Base-by-base conservation (phyloP, 2,888 invertebrate genomes). In the Helleia helle region DNA sequence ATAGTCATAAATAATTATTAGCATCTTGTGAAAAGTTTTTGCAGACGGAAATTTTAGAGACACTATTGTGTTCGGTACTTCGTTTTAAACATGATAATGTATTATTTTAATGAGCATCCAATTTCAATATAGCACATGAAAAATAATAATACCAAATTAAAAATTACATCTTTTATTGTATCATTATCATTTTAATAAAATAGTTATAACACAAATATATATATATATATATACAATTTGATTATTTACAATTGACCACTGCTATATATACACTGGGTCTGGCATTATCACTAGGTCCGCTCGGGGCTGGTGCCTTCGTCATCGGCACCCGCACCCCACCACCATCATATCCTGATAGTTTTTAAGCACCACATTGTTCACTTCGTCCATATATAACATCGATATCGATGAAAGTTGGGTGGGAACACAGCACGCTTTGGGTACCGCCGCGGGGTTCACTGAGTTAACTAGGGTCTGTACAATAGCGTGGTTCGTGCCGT, bases 281-380 rank as follows among this genome's bases (percentile, higher is more conserved):
- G 73, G 76, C 73, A 76, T 47, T 71, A 75, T 72, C 79, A 80
- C 76, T 77, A 69, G 64, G 75, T 76, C 64, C 68, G 66, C 72
- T 68, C 74, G 66, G 61, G 67, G 65, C 65, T 48, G 58, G 41
- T 52, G 67, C 76, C 74, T 71, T 72, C 69, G 79, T 89, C 89
- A 98, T 88, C 97, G 94, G 87, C 99, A 99, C 44, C 99, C 99
- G 79, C 99, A 99, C 43, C 96, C 96, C 59, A 94, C 91, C 51
- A 99, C 99, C 60, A 96, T 93, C 99, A 99, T 99, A 77, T 99
- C 97, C 85, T 96, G 94, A 86, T 99, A 99, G 86, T 95, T 97
- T 86, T 99, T 99, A 63, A 99, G 90, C 71, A 97, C 96, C 65
- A 98, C 96, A 84, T 95, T 96, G 71, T 93, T 93, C 76, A 93